phyloP scores from a whole-genome alignment of 2,888 invertebrate species.

The Bellardia pandia region DNA sequence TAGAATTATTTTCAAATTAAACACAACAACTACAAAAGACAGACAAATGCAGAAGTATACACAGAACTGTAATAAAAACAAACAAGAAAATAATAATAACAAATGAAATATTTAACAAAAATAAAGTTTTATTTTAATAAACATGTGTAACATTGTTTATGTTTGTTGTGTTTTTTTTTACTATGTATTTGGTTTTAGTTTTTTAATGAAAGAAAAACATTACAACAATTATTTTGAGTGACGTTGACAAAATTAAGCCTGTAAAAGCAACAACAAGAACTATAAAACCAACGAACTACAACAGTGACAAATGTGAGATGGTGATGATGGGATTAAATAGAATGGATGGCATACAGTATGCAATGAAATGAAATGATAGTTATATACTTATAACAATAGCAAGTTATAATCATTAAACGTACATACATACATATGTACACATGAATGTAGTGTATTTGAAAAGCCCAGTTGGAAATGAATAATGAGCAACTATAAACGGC shows the following conservation, averaged over 20 bases:
- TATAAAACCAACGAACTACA: conserved; percentile 41
- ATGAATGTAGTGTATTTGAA: too few species aligned
- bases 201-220: conserved; percentile 43
- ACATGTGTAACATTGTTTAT: not conserved
- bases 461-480: conserved; percentile 3
- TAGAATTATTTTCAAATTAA: conserved; percentile 54
- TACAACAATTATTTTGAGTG: conserved; percentile 53
- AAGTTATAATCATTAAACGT: conserved; percentile 28
- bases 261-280: conserved; percentile 5
- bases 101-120: conserved; percentile 16
- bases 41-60: not conserved
- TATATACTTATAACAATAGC: conserved; percentile 19
- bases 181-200: not conserved
- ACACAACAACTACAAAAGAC: conserved; percentile 13
- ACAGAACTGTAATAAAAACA: conserved; percentile 16
- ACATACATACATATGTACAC: not conserved
- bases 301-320: conserved; percentile 3
- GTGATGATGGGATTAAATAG: not conserved
- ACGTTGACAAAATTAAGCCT: conserved; percentile 56
- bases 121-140: too few species aligned
- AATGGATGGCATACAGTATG: not conserved
- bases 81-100: conserved; percentile 23
- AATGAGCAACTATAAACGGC: too few species aligned
- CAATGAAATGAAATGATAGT: conserved; percentile 32
- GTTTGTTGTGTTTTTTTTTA: not conserved